Evolutionary conservation across 2,797 vertebrate genomes (phyloP).

Genomic region (Hypotaenidia philippensis): DNA sequence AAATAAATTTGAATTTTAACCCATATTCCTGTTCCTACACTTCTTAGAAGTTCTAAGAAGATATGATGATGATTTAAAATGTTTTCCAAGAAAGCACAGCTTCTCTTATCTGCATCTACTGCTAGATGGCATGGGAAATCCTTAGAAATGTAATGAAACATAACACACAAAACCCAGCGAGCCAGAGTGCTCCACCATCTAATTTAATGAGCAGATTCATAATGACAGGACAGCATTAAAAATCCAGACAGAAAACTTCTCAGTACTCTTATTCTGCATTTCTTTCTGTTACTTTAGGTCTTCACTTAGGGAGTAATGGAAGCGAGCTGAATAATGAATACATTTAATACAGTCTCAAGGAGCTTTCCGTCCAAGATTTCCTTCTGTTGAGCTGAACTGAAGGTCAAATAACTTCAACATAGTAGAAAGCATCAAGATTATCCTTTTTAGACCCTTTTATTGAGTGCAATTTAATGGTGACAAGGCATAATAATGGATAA

Average conservation of each 20-base stretch:
- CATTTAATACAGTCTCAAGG: constrained; percentile 19
- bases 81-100: background rate
- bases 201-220: constrained; percentile 34
- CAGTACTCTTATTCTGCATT: background rate
- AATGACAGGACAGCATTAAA: constrained; percentile 8
- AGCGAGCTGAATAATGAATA: constrained; percentile 36
- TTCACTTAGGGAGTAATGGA: constrained; percentile 38
- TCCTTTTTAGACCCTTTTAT: background rate
- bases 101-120: constrained; percentile 1
- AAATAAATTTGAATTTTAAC: constrained; percentile 10
- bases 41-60: background rate
- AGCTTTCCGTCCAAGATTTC: background rate
- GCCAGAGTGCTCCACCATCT: background rate
- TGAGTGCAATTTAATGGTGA: constrained; percentile 10
- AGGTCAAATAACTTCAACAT: constrained; percentile 29
- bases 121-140: background rate
- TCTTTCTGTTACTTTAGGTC: constrained; percentile 34
- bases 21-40: background rate
- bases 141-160: constrained; percentile 42
- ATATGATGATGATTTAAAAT: background rate
- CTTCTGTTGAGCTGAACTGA: constrained; percentile 22
- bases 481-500: background rate
- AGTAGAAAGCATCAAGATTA: constrained; percentile 8
- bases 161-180: constrained; percentile 4
- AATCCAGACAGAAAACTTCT: constrained; percentile 1